These are phyloP conservation scores for Andrena hattorfiana DNA, from an alignment of 2,888 invertebrate species.

Conservation along the genomic window DNA sequence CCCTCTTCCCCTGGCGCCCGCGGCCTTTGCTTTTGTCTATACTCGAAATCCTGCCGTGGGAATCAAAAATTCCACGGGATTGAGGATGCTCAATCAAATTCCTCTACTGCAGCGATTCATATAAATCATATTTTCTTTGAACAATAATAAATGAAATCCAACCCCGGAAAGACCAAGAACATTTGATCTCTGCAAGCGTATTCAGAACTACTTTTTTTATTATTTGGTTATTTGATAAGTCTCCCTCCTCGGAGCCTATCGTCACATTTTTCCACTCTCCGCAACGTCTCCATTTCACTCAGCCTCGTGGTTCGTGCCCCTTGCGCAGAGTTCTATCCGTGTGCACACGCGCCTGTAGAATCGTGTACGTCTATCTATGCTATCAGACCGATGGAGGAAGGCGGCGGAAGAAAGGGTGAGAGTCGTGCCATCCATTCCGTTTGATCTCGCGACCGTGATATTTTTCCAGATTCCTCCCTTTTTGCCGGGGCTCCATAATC, in stretches of 20 bases:
- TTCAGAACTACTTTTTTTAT: not conserved
- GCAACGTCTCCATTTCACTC: constrained; percentile 5
- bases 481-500: constrained; percentile 46
- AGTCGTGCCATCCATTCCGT: constrained; percentile 64
- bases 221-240: not conserved
- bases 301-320: not conserved
- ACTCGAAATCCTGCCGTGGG: not conserved
- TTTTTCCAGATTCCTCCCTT: constrained; percentile 68
- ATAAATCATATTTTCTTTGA: too few relatives aligned
- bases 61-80: not conserved
- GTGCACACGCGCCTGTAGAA: not conserved
- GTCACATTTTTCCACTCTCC: constrained; percentile 1
- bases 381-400: constrained; percentile 36
- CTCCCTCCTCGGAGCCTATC: not conserved
- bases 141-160: too few relatives aligned
- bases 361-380: constrained; percentile 1
- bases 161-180: too few relatives aligned
- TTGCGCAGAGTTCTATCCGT: not conserved
- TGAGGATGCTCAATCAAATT: not conserved
- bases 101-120: not conserved
- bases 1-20: not conserved
- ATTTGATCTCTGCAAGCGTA: too few relatives aligned
- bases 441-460: constrained; percentile 72
- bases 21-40: not conserved
- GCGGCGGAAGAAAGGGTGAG: not conserved